Base-by-base conservation (phyloP, 2,797 vertebrate genomes). In the Microctenopoma lineatum region DNA sequence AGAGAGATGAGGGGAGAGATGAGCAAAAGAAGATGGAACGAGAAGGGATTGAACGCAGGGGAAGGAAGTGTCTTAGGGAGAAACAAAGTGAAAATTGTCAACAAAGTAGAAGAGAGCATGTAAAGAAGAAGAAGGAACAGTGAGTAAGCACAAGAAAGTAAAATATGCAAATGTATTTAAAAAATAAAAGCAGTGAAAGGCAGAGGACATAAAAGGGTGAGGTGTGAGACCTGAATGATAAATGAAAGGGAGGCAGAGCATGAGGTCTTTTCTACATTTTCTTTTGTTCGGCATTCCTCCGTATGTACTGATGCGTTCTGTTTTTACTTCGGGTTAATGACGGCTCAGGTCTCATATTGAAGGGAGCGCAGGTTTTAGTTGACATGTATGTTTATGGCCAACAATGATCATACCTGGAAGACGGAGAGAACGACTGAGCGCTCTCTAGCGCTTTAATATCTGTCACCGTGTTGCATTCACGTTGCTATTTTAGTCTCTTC, bases 1-100 rank as follows among this genome's bases (percentile, higher is more conserved):
- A 75, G 72, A 57, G 55, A 68, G 62, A 82, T 21, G 45, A 67
- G 44, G 70, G 58, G 39, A 75, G 75, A 65, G 48, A 74, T 62
- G 56, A 67, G 47, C 25, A 39, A 73, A 67, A 47, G 50, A 50
- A 68, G 59, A 80, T 32, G 41, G 34, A 66, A 55, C 14, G 50
- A 60, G 59, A 63, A 45, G 14, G 25, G 53, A 52, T 5, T 2
- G n/a, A 55, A 59, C 21, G 36, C 46, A 34, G 32, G 53, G 53
- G 70, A 70, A 44, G 18, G 13, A 25, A 53, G 42, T 59, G 59
- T 48, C 58, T 60, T 4, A 51, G 59, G 2, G 8, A 47, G 18
- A 59, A 59, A 60, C 25, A 48, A 27, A 69, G 61, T 41, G 2
- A 42, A 50, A 74, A 46, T 51, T 26, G 48, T 59, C 73, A 67